Percentiles rank a stretch among this genome's conserved stretches.
Conservation (phyloP, 2,797 vertebrate species). For the Todus mexicanus region DNA sequence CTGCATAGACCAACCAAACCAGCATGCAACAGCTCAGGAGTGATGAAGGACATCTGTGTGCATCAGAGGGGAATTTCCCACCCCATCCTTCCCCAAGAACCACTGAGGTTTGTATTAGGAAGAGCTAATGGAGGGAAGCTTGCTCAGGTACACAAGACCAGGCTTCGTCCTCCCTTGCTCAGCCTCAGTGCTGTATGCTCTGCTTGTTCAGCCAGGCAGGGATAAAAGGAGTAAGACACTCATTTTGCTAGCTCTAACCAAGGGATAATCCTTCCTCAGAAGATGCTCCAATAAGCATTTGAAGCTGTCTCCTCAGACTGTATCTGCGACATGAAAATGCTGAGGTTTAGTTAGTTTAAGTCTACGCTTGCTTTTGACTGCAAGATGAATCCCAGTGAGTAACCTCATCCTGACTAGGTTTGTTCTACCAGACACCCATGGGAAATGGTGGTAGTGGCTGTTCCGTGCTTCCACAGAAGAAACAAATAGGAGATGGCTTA, state of each 20-base stretch:
- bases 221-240: background rate
- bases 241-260: background rate
- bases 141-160: background rate
- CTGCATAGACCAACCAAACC: fast-evolving
- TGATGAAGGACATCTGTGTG: background rate
- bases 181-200: fast-evolving
- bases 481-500: background rate
- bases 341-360: background rate
- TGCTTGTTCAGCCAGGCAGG: background rate
- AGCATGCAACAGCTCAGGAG: fast-evolving
- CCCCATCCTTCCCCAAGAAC: background rate
- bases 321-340: background rate
- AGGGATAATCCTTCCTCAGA: background rate
- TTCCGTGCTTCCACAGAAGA: background rate
- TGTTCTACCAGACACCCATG: background rate
- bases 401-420: background rate
- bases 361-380: background rate
- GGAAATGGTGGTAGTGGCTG: background rate
- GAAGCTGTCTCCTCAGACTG: background rate
- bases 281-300: background rate
- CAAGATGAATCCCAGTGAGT: background rate
- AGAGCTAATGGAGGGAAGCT: background rate
- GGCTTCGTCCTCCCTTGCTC: background rate
- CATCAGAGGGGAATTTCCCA: background rate
- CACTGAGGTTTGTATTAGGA: background rate